phyloP scores from a whole-genome alignment of 2,113 vertebrate species.

The Montifringilla adamsi region DNA sequence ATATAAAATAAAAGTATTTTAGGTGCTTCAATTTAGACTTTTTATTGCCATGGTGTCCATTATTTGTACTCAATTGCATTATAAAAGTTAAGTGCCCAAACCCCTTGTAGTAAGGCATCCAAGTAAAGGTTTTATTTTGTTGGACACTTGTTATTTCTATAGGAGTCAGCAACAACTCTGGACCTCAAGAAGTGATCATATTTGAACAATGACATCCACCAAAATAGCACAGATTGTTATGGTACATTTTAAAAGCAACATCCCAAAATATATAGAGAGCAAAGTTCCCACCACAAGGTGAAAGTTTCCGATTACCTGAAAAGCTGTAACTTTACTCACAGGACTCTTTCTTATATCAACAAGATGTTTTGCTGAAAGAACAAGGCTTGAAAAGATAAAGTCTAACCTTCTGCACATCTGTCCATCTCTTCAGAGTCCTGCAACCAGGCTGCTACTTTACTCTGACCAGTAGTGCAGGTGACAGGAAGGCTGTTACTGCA shows the following conservation, averaged over 20 bases:
- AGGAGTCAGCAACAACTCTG: not conserved
- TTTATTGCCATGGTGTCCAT: not conserved
- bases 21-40: not conserved
- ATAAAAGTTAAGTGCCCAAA: not conserved
- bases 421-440: constrained; percentile 98
- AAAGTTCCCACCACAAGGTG: not conserved
- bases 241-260: not conserved
- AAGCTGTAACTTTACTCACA: not conserved
- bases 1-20: constrained; percentile 19
- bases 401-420: constrained; percentile 93
- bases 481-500: constrained; percentile 87
- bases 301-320: not conserved
- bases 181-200: not conserved
- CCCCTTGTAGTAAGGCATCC: not conserved
- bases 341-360: not conserved
- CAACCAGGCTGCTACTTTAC: constrained; percentile 95
- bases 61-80: not conserved
- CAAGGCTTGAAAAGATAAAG: not conserved
- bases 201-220: not conserved
- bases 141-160: not conserved
- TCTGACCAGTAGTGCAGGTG: constrained; percentile 92
- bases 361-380: not conserved
- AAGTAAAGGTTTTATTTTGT: not conserved
- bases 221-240: not conserved
- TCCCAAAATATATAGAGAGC: not conserved